Conservation (phyloP, 2,797 vertebrate species). For the Agapornis canus region DNA sequence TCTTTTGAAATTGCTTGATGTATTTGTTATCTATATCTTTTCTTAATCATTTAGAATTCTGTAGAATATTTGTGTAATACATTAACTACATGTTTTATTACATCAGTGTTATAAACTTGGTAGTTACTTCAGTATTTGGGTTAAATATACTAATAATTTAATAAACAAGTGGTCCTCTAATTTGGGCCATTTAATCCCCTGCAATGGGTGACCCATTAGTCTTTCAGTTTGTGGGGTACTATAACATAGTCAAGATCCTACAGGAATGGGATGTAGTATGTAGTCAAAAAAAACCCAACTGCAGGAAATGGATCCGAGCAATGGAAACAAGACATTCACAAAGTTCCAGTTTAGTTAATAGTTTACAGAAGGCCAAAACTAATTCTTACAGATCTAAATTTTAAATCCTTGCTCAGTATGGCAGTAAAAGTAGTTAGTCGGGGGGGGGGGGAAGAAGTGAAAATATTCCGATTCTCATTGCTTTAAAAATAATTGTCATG, state of each 20-base stretch:
- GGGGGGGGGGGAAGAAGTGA: no score
- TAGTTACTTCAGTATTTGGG: neutral
- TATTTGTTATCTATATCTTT: neutral
- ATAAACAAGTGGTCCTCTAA: neutral
- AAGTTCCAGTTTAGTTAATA: neutral
- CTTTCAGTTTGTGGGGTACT: neutral
- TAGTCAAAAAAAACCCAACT: neutral
- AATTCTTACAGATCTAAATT: neutral
- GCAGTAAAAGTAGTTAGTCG: neutral
- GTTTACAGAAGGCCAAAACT: neutral
- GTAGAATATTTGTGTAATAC: neutral
- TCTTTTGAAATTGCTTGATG: neutral
- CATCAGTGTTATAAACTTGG: neutral
- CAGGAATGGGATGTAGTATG: neutral
- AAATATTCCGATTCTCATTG: neutral
- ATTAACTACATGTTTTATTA: neutral
- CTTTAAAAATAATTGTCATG: neutral
- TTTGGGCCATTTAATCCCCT: neutral
- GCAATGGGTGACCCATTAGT: neutral
- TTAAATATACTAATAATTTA: neutral
- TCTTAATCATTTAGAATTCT: neutral
- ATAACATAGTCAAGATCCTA: neutral
- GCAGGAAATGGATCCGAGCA: no score
- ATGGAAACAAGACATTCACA: neutral
- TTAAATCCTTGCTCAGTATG: neutral